Base-by-base conservation (phyloP, 2,888 invertebrate genomes). In the Drosophila heteroneura region DNA sequence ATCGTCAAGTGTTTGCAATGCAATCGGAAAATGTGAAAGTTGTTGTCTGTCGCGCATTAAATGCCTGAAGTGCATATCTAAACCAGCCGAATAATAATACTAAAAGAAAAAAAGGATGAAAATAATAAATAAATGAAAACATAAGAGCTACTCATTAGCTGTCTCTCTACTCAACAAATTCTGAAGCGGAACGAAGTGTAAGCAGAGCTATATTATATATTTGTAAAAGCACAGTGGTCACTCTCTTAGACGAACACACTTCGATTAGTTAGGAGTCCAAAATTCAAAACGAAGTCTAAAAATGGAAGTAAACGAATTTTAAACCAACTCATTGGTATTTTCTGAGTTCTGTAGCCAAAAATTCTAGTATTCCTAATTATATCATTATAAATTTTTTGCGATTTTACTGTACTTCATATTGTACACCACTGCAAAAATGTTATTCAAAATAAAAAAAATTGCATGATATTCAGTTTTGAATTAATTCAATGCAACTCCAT, bases 401-500 rank as follows among this genome's bases (percentile, higher is more conserved):
- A n/a, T 41, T 41, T 41, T 41, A 16, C 32, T 33, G 53, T 26
- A 54, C 16, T 33, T 35, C n/a, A 53, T 6, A 30, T n/a, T 14
- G 10, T 14, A 16, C 5, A 16, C n/a, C 39, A 39, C 37, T 28
- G 37, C 37, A 19, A 28, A 37, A 39, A 14, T 39, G 9, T n/a
- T 37, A 28, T 30, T n/a, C 14, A 28, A 2, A 10, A 5, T 28
- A n/a, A 12, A 37, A 19, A 10, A 37, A 39, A 28, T 30, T 64
- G 30, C 52, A 53, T 26, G 5, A 61, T 70, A 61, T 63, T 59
- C 22, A 52, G 4, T 26, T 57, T 57, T 30, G n/a, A 76, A 56
- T 62, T 47, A 65, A 60, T 74, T 69, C 58, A 64, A 59, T 56
- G 49, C 57, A 57, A 57, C 44, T 58, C 47, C 19, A 49, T 53